These are phyloP conservation scores for Paratrypauchen microcephalus DNA, from an alignment of 2,797 vertebrate species.

Conservation along the genomic window DNA sequence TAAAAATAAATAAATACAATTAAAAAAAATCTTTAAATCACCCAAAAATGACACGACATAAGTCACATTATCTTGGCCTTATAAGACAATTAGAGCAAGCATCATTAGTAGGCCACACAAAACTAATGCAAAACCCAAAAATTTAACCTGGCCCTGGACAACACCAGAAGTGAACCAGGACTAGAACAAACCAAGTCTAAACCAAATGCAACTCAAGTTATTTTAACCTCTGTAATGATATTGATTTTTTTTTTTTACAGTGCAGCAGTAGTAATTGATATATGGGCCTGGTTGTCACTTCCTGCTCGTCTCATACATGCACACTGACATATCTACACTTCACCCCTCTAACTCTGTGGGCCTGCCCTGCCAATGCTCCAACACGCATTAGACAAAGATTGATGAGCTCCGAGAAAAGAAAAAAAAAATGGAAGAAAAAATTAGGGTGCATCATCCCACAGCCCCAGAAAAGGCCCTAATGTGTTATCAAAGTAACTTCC, in stretches of 20 bases:
- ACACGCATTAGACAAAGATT: slow-evolving; percentile 45
- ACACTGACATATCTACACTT: slow-evolving; percentile 75
- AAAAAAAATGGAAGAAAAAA: slow-evolving; percentile 13
- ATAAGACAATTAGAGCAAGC: no score
- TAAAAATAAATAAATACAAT: no score
- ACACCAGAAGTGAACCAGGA: neutral
- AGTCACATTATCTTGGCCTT: no score
- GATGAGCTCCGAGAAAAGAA: slow-evolving; percentile 29
- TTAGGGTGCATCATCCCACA: slow-evolving; percentile 68
- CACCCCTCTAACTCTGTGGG: slow-evolving; percentile 77
- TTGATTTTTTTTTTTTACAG: slow-evolving; percentile 62
- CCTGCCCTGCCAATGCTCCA: slow-evolving; percentile 54
- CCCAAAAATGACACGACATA: no score
- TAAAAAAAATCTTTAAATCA: no score
- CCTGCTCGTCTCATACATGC: slow-evolving; percentile 28
- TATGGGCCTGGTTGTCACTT: slow-evolving; percentile 67
- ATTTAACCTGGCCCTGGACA: neutral
- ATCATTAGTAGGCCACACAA: no score
- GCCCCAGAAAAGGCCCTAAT: slow-evolving; percentile 77
- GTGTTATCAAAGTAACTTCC: slow-evolving; percentile 98
- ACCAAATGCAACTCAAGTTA: neutral
- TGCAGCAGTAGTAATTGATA: slow-evolving; percentile 77
- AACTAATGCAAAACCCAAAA: no score
- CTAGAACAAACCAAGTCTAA: neutral
- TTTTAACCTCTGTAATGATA: neutral